These are phyloP conservation scores for Leptura quadrifasciata DNA, from an alignment of 2,888 invertebrate species.

Conservation along the genomic window DNA sequence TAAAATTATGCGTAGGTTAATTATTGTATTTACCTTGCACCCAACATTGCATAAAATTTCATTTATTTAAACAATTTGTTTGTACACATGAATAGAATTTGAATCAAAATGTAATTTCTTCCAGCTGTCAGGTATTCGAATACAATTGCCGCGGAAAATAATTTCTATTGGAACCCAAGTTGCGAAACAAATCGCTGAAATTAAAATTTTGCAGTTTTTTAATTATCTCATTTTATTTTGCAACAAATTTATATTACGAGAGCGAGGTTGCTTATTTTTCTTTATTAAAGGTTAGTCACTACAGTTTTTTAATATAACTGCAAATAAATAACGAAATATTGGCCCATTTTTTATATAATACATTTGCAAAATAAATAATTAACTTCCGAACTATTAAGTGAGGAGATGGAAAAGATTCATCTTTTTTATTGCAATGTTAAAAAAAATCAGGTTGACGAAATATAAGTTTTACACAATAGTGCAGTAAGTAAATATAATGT, in stretches of 20 bases:
- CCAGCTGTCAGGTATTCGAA: constrained; percentile 1
- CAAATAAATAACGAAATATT: background rate
- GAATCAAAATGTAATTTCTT: background rate
- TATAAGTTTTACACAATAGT: no score
- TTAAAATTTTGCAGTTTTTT: constrained; percentile 28
- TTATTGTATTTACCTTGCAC: constrained; percentile 29
- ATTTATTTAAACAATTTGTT: background rate
- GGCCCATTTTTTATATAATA: background rate
- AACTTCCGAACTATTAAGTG: background rate
- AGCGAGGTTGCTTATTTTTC: constrained; percentile 19
- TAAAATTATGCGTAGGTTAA: background rate
- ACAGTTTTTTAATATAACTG: background rate
- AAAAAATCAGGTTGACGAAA: no score
- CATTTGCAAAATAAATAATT: background rate
- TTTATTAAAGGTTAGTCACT: background rate
- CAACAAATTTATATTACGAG: constrained; percentile 23
- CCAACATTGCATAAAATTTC: background rate
- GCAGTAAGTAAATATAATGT: no score
- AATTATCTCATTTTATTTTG: constrained; percentile 21
- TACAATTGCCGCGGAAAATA: constrained; percentile 7
- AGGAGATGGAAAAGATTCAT: no score
- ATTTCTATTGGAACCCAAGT: constrained; percentile 24
- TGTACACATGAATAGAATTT: background rate
- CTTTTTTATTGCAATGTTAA: no score
- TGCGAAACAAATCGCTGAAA: constrained; percentile 27